These are phyloP conservation scores for Chelon labrosus DNA, from an alignment of 2,797 vertebrate species.

Conservation along the genomic window DNA sequence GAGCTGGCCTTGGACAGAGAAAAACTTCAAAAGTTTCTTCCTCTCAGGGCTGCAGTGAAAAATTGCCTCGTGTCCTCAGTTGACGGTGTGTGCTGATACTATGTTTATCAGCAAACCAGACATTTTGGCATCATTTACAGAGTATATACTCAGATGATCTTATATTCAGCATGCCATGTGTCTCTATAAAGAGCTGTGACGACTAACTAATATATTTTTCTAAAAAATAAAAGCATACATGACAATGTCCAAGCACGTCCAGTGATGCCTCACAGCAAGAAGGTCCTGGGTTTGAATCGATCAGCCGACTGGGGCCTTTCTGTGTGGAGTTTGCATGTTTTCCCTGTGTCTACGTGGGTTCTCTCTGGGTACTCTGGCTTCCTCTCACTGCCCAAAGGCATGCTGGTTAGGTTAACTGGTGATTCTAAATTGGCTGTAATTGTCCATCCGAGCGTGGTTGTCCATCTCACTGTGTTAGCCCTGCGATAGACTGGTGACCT, in stretches of 20 bases:
- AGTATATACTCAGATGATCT: neutral
- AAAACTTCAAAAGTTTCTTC: neutral
- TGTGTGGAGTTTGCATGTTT: too few relatives aligned
- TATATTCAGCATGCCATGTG: neutral
- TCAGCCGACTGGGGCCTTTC: too few relatives aligned
- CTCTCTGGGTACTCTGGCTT: too few relatives aligned
- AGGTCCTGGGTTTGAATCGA: too few relatives aligned
- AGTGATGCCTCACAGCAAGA: too few relatives aligned
- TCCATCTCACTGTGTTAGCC: too few relatives aligned
- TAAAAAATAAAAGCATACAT: neutral
- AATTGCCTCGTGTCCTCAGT: slow-evolving; percentile 9
- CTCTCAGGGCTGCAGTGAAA: slow-evolving; percentile 1
- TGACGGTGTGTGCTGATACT: neutral
- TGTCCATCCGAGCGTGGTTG: too few relatives aligned
- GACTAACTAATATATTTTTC: neutral
- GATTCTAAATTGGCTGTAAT: too few relatives aligned
- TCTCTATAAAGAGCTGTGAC: neutral
- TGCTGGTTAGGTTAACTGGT: too few relatives aligned
- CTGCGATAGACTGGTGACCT: too few relatives aligned
- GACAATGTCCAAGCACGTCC: neutral
- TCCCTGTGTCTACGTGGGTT: too few relatives aligned
- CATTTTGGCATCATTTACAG: slow-evolving; percentile 4
- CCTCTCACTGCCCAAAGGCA: too few relatives aligned
- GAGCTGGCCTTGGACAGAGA: neutral
- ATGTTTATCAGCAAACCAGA: slow-evolving; percentile 4